Evolutionary conservation across 2,888 invertebrate genomes (phyloP).

Genomic region (Machimus atricapillus): DNA sequence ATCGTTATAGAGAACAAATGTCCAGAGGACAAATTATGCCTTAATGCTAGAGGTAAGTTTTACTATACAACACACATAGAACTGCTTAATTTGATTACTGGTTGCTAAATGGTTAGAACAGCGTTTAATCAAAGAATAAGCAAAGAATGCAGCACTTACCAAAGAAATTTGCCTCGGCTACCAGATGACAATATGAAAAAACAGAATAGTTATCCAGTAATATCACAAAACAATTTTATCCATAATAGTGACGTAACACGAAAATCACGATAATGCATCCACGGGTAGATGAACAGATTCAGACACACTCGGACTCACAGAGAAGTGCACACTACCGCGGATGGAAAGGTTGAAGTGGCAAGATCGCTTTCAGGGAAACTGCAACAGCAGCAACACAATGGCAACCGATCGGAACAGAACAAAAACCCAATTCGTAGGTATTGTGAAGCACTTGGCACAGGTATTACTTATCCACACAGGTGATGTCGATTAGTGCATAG

Average conservation of each 20-base stretch:
- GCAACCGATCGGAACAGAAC: neutral
- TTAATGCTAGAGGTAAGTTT: neutral
- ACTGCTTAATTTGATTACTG: neutral
- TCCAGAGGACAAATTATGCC: neutral
- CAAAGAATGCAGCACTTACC: neutral
- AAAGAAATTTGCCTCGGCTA: neutral
- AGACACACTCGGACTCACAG: neutral
- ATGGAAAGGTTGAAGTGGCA: conserved; percentile 17
- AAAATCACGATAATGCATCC: conserved; percentile 24
- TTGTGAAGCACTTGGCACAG: neutral
- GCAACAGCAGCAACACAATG: neutral
- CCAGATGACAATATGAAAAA: neutral
- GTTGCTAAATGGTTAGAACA: neutral
- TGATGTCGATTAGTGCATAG: conserved; percentile 21
- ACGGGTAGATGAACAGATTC: neutral
- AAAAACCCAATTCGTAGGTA: neutral
- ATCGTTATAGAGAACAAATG: neutral
- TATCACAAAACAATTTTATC: conserved; percentile 33
- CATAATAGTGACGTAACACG: conserved; percentile 31
- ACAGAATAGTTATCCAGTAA: conserved; percentile 19
- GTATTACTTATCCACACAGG: conserved; percentile 22
- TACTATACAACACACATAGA: conserved; percentile 3
- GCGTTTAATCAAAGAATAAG: neutral
- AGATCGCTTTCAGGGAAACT: conserved; percentile 11
- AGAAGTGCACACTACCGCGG: conserved; percentile 2